Evolutionary conservation across 2,113 vertebrate genomes (phyloP).

Genomic region (Pandion haliaetus): DNA sequence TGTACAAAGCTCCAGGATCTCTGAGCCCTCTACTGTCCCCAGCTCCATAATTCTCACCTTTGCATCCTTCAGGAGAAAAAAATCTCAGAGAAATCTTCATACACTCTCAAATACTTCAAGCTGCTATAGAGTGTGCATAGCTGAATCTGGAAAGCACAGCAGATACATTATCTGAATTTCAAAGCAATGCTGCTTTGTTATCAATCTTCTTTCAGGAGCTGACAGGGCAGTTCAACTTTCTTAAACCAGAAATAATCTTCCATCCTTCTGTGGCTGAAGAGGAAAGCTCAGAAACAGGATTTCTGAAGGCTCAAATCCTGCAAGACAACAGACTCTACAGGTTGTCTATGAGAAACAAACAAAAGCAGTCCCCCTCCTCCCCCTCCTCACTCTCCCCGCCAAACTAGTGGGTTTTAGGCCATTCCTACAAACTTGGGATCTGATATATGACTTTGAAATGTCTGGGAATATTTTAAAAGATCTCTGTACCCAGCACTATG

Average conservation of each 20-base stretch:
- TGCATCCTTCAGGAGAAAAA: neutral
- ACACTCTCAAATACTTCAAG: neutral
- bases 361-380: neutral
- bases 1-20: neutral
- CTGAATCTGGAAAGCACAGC: neutral
- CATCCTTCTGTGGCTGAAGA: neutral
- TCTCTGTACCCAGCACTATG: neutral
- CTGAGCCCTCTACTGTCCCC: neutral
- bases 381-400: accelerated
- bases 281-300: neutral
- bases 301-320: neutral
- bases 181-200: neutral
- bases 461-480: neutral
- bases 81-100: neutral
- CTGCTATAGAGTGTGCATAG: neutral
- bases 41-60: neutral
- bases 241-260: neutral
- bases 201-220: neutral
- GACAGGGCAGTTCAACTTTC: neutral
- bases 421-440: neutral
- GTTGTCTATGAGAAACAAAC: neutral
- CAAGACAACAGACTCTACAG: neutral
- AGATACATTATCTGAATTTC: neutral
- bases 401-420: neutral
- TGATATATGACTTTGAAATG: neutral